Conservation (phyloP, 2,888 invertebrate genomes). For the Eledona agricola region DNA sequence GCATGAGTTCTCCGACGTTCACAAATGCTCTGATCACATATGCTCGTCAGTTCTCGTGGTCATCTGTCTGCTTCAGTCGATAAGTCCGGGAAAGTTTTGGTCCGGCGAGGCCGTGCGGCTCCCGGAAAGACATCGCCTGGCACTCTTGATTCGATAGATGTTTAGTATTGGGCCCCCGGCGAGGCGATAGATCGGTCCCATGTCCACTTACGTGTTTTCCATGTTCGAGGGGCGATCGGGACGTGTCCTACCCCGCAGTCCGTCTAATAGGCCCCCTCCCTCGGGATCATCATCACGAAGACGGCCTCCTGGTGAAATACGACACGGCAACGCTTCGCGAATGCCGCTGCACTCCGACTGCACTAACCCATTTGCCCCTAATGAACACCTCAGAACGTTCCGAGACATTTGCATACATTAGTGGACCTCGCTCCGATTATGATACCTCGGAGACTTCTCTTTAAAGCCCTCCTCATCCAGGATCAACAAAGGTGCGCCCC, state of each 20-base stretch:
- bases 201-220: conserved; percentile 60
- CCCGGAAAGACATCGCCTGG: conserved; percentile 47
- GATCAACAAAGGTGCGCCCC: conserved; percentile 36
- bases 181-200: conserved; percentile 57
- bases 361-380: conserved; percentile 24
- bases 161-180: conserved; percentile 50
- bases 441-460: conserved; percentile 52
- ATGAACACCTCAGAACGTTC: conserved; percentile 30
- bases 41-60: conserved; percentile 55
- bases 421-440: conserved; percentile 52
- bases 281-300: conserved; percentile 44
- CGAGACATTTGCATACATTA: conserved; percentile 55
- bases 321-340: background rate
- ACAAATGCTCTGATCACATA: conserved; percentile 59
- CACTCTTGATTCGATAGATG: conserved; percentile 51
- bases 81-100: conserved; percentile 43
- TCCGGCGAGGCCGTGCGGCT: conserved; percentile 40
- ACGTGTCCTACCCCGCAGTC: conserved; percentile 50
- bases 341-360: background rate
- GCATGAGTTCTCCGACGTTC: conserved; percentile 59
- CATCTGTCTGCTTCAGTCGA: conserved; percentile 55
- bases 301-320: background rate
- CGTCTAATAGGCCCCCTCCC: conserved; percentile 55
- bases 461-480: conserved; percentile 42
- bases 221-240: conserved; percentile 49